Evolutionary conservation across 2,113 vertebrate genomes (phyloP).

Genomic region (Lethenteron reissneri): DNA sequence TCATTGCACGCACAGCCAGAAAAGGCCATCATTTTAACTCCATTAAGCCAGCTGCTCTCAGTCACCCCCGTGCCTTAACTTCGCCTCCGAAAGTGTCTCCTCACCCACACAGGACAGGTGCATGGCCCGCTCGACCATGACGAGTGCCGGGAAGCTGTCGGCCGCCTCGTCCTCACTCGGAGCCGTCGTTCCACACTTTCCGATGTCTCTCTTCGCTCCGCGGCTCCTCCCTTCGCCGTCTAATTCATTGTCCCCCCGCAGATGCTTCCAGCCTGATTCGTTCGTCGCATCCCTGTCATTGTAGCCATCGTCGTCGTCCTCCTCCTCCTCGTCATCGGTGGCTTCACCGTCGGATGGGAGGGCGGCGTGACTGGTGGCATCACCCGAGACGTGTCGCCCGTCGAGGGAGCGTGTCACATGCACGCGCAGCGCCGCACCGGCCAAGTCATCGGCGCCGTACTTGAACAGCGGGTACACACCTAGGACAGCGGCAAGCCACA

Average conservation of each 20-base stretch:
- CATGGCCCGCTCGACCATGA: constrained; percentile 70
- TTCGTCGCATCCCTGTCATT: background rate
- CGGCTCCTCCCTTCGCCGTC: background rate
- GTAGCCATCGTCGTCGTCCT: too few relatives aligned
- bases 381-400: background rate
- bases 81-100: too few relatives aligned
- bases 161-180: constrained; percentile 14
- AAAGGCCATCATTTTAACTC: too few relatives aligned
- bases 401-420: constrained; percentile 25
- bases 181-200: too few relatives aligned
- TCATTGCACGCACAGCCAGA: too few relatives aligned
- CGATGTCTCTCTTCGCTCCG: background rate
- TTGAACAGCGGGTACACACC: constrained; percentile 69
- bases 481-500: constrained; percentile 16
- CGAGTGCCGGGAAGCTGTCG: constrained; percentile 36
- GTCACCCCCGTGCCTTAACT: too few relatives aligned
- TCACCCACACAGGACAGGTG: constrained; percentile 26
- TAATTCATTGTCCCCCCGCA: too few relatives aligned
- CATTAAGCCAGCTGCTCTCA: too few relatives aligned
- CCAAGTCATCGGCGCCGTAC: constrained; percentile 42
- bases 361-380: too few relatives aligned
- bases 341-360: background rate
- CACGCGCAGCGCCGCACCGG: constrained; percentile 54
- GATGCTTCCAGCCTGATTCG: background rate
- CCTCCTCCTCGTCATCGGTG: background rate